Percentiles rank a stretch among this genome's conserved stretches.
Conservation (phyloP, 2,113 vertebrate genomes). For the Corythornis vintsioides region DNA sequence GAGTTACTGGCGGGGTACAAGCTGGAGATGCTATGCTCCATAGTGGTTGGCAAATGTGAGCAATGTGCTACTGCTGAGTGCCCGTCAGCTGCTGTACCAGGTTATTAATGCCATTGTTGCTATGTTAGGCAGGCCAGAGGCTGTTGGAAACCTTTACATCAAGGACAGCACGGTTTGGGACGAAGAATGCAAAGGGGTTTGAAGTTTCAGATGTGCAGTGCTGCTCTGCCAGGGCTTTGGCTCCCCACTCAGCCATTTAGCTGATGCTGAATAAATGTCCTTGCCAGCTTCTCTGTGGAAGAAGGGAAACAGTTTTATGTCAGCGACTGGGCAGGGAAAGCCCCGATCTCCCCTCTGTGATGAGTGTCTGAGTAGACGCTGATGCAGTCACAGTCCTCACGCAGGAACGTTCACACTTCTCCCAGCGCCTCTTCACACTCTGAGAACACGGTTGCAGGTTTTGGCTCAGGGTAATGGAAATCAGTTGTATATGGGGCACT, state of each 20-base stretch:
- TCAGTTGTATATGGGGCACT: not conserved
- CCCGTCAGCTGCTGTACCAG: not conserved
- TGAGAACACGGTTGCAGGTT: not conserved
- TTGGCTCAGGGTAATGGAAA: not conserved
- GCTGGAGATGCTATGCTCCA: not conserved
- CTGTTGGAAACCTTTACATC: not conserved
- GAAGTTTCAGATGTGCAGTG: not conserved
- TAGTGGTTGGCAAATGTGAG: not conserved
- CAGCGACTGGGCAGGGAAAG: not conserved
- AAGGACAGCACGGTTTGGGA: not conserved
- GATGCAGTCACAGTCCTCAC: not conserved
- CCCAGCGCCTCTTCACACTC: not conserved
- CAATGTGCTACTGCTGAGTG: not conserved
- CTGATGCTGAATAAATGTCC: not conserved
- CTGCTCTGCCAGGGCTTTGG: not conserved
- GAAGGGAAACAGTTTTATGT: not conserved
- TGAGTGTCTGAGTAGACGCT: not conserved
- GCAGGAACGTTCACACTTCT: not conserved
- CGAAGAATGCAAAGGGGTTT: not conserved
- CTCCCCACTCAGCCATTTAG: not conserved
- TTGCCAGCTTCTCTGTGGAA: not conserved
- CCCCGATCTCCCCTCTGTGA: not conserved
- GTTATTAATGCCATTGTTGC: not conserved
- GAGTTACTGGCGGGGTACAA: not conserved
- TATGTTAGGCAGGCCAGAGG: not conserved